Conservation (phyloP, 1,140 invertebrate species). For the Wasmannia auropunctata region DNA sequence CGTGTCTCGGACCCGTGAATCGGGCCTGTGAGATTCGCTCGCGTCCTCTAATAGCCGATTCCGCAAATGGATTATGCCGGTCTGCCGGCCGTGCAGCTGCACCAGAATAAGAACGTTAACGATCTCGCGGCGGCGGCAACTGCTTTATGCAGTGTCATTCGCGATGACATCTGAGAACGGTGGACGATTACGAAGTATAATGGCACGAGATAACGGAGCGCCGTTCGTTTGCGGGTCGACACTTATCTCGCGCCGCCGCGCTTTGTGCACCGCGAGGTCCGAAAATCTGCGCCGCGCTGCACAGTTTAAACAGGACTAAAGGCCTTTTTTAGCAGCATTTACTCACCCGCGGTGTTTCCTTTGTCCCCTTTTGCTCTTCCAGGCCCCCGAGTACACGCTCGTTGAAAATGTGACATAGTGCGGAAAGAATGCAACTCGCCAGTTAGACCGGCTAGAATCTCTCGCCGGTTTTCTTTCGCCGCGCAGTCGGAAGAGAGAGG, state of each 20-base stretch:
- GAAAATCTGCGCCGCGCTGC: slow-evolving; percentile 1
- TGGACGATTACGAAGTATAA: slow-evolving; percentile 25
- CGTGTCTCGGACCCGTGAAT: not conserved
- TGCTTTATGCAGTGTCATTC: slow-evolving; percentile 28
- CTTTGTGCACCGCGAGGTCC: not conserved
- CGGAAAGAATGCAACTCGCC: not conserved
- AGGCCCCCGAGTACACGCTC: not conserved
- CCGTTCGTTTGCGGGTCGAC: not conserved
- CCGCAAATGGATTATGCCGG: slow-evolving; percentile 40
- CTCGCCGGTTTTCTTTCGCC: slow-evolving; percentile 4
- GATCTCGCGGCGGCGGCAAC: not conserved
- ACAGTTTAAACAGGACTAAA: not conserved
- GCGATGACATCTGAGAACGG: slow-evolving; percentile 42
- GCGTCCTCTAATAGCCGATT: slow-evolving; percentile 38
- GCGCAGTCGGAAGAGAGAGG: not conserved
- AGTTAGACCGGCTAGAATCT: not conserved
- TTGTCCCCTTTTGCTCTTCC: not conserved
- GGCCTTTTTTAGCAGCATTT: not conserved
- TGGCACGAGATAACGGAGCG: slow-evolving; percentile 18
- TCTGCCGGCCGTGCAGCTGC: slow-evolving; percentile 10
- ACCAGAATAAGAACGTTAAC: slow-evolving; percentile 42
- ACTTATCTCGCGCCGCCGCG: no score
- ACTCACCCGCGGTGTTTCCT: not conserved
- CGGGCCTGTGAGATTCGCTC: slow-evolving; percentile 14
- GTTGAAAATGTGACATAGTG: not conserved